A percentile compares a stretch with the other conserved stretches of the same genome.
Conservation (phyloP, 37 sponge, comb jelly and placozoan genomes). For the Aphrocallistes beatrix region DNA sequence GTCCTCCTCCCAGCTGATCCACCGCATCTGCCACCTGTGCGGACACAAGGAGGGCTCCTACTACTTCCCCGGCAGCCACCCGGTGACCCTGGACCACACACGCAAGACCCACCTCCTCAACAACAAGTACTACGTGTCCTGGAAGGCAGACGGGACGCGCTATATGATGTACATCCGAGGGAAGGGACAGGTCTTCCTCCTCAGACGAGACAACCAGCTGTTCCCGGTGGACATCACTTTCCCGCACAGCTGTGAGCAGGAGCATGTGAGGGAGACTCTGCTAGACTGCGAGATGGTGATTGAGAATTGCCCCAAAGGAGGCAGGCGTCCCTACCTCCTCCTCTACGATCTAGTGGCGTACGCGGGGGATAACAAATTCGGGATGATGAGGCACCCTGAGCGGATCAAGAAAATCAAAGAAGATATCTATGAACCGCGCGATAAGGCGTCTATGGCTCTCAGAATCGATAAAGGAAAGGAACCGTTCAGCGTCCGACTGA, state of each 20-base stretch:
- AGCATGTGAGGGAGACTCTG: slow-evolving; percentile 55
- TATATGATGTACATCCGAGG: slow-evolving; percentile 69
- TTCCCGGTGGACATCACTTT: slow-evolving; percentile 50
- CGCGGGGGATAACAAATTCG: slow-evolving; percentile 45
- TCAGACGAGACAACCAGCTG: slow-evolving; percentile 76
- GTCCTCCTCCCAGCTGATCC: too few relatives aligned
- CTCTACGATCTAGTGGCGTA: slow-evolving; percentile 85
- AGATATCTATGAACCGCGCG: slow-evolving; percentile 78
- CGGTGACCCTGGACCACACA: slow-evolving; percentile 79
- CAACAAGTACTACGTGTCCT: slow-evolving; percentile 78
- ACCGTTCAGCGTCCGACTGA: slow-evolving; percentile 70
- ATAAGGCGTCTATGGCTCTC: slow-evolving; percentile 42
- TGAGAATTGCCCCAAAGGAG: slow-evolving; percentile 46
- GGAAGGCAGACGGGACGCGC: slow-evolving; percentile 97
- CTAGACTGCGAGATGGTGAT: slow-evolving; percentile 86
- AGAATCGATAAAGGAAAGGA: slow-evolving; percentile 50
- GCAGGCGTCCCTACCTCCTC: slow-evolving; percentile 52
- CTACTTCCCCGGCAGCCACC: slow-evolving; percentile 92
- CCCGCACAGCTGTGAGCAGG: slow-evolving; percentile 30
- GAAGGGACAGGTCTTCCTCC: slow-evolving; percentile 52
- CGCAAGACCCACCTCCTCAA: slow-evolving; percentile 46
- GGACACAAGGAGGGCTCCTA: not conserved
- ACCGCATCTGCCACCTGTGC: not conserved
- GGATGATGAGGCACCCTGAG: slow-evolving; percentile 43
- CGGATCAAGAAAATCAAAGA: slow-evolving; percentile 43